A percentile compares a stretch with the other conserved stretches of the same genome.
phyloP scores from a whole-genome alignment of 2,113 vertebrate species.

The Mormoops blainvillei region DNA sequence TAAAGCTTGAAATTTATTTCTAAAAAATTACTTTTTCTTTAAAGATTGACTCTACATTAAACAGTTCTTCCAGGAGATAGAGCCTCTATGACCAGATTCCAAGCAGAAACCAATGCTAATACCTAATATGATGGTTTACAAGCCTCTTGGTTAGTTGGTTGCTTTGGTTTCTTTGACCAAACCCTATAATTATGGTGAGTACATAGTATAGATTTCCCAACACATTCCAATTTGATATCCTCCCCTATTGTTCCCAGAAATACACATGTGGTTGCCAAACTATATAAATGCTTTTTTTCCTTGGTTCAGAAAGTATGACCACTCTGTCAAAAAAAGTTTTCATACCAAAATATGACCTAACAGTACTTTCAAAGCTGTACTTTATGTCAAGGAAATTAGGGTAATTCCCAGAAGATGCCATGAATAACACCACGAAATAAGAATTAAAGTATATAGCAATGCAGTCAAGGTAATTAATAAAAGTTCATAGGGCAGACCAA shows the following conservation, averaged over 20 bases:
- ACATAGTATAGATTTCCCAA: not conserved
- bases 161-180: not conserved
- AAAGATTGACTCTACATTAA: not conserved
- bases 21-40: not conserved
- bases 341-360: not conserved
- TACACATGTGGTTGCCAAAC: not conserved
- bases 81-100: not conserved
- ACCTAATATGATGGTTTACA: not conserved
- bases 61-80: not conserved
- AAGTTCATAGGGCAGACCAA: not conserved
- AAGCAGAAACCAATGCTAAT: not conserved
- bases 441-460: not conserved
- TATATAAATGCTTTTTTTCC: not conserved
- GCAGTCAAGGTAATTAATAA: not conserved
- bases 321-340: not conserved
- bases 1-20: not conserved
- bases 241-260: conserved; percentile 26
- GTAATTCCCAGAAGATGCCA: not conserved
- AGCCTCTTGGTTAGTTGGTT: not conserved
- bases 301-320: not conserved
- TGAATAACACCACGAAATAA: not conserved
- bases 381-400: not conserved
- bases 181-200: conserved; percentile 11
- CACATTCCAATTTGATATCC: not conserved
- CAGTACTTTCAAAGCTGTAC: not conserved